Evolutionary conservation across 2,888 invertebrate genomes (phyloP), one percentile per base, ranked within the genome.

Genomic region (Polyommatus iphigenia): DNA sequence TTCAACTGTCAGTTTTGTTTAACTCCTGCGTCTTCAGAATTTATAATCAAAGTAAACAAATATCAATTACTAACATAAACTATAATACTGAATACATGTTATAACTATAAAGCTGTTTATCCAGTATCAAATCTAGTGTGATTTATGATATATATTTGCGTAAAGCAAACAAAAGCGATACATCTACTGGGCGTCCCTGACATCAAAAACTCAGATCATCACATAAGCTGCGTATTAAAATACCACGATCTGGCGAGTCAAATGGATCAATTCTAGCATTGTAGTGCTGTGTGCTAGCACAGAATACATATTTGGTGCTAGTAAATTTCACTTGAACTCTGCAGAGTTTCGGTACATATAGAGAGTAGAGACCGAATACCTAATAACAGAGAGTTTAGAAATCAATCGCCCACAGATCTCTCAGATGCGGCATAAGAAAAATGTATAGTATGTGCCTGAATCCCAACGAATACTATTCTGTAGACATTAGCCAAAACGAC

Each of bases 121-220:
- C 13, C 41, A 10, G 36, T 72, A 20, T 54, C 13, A 71, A 71
- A 71, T 71, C 36, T 36, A 71, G n/a, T 10, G 32, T 36, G 71
- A 72, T 71, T 71, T 71, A 71, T 71, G 71, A 32, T 15, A 15
- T 41, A 72, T 72, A 72, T 72, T 72, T 72, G 36, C 41, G 72
- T 41, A 41, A 72, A 41, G 41, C 41, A 72, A 36, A 72, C 72
- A 41, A 72, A 72, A 13, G 3, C 18, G 20, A n/a, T n/a, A 7
- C 3, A 72, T 36, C 8, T 18, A n/a, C n/a, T n/a, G 72, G 41
- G 13, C 41, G 72, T 41, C 72, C 72, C n/a, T 72, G 72, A 72
- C 72, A 72, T 41, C 72, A 72, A 41, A n/a, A 36, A 8, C n/a
- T 36, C n/a, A 18, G 41, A 72, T 10, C n/a, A 71, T 32, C 72